A percentile compares a stretch with the other conserved stretches of the same genome.
Evolutionary conservation across 2,888 invertebrate species (phyloP).

Genomic region (Drosophila crucigera): DNA sequence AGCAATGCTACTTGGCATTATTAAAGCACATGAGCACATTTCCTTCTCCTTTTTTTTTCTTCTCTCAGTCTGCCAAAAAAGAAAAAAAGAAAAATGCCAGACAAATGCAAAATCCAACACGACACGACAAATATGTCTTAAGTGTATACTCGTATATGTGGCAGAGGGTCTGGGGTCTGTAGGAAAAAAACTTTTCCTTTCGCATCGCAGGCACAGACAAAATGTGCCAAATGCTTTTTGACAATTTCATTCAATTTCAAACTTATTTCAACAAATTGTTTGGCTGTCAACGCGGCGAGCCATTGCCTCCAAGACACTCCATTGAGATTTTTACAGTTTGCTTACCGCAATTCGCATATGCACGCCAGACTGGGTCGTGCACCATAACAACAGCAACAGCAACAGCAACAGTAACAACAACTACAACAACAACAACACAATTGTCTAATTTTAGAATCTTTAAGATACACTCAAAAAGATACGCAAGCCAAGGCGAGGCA

Average conservation of each 20-base stretch:
- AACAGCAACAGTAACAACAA: conserved; percentile 16
- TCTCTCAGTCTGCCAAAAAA: conserved; percentile 7
- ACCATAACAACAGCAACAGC: conserved; percentile 46
- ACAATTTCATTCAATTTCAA: conserved; percentile 81
- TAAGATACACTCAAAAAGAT: conserved; percentile 81
- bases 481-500: conserved; percentile 38
- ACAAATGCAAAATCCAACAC: conserved; percentile 33
- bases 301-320: conserved; percentile 33
- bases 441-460: conserved; percentile 81
- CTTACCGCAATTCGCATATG: conserved; percentile 62
- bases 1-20: conserved; percentile 60
- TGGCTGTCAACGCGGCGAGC: conserved; percentile 75
- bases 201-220: conserved; percentile 31
- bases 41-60: conserved; percentile 16
- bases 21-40: conserved; percentile 56
- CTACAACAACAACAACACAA: conserved; percentile 61
- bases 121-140: conserved; percentile 43
- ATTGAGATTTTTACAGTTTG: conserved; percentile 36
- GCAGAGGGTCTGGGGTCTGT: neutral
- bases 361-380: conserved; percentile 61
- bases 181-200: conserved; percentile 29
- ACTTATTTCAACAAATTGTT: conserved; percentile 82
- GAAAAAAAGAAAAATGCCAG: conserved; percentile 18
- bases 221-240: conserved; percentile 81
- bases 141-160: neutral